A percentile compares a stretch with the other conserved stretches of the same genome.
Conservation (phyloP, 1,140 invertebrate genomes). For the Brachionus angularis region DNA sequence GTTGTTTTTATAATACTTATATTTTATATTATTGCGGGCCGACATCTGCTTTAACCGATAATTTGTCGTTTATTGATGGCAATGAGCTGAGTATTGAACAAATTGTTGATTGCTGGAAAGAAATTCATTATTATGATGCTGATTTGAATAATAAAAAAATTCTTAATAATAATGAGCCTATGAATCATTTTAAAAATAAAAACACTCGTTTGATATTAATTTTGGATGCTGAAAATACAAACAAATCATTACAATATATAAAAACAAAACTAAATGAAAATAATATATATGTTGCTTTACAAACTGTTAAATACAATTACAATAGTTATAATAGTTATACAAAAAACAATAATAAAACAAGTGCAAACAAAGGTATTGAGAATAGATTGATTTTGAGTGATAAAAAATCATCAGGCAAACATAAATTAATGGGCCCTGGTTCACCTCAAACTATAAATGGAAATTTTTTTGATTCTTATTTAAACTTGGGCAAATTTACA, state of each 20-base stretch:
- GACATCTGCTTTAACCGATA: not conserved
- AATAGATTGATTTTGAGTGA: not conserved
- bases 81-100: constrained; percentile 22
- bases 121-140: constrained; percentile 8
- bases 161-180: too few relatives aligned
- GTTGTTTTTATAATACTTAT: constrained; percentile 55
- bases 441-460: constrained; percentile 22
- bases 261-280: constrained; percentile 6
- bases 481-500: constrained; percentile 38
- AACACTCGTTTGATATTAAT: constrained; percentile 22
- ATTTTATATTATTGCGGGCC: constrained; percentile 54
- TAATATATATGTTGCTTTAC: constrained; percentile 29
- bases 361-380: not conserved
- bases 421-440: constrained; percentile 19
- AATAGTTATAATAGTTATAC: not conserved
- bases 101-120: constrained; percentile 26
- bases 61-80: constrained; percentile 9
- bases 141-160: too few relatives aligned
- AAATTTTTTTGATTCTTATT: constrained; percentile 24
- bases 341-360: too few relatives aligned
- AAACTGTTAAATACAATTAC: constrained; percentile 36
- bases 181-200: not conserved
- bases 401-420: not conserved
- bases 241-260: constrained; percentile 17
- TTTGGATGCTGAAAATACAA: constrained; percentile 35